These are phyloP conservation scores for Anolis apletophallus DNA, from an alignment of 2,797 vertebrate species.

Conservation along the genomic window DNA sequence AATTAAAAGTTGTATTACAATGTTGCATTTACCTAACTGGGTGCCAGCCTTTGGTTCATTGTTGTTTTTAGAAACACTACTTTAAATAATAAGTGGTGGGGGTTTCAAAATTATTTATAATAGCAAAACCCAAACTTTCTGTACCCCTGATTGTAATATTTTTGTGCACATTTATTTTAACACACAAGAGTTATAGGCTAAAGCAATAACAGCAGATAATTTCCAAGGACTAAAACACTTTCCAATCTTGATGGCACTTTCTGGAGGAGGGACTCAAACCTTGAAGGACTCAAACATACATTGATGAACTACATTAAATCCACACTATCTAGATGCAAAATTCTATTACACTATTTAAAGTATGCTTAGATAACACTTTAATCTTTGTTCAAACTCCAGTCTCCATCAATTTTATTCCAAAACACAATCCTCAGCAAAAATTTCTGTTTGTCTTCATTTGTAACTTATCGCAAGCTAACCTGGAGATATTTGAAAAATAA, in stretches of 20 bases:
- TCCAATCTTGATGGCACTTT: background rate
- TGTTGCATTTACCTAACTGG: no score
- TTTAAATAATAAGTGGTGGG: no score
- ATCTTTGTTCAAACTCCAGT: background rate
- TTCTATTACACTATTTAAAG: background rate
- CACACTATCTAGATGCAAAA: slow-evolving; percentile 3
- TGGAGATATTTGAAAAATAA: background rate
- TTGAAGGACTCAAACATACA: background rate
- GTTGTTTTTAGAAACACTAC: no score
- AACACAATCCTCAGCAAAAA: background rate
- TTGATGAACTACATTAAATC: slow-evolving; percentile 11
- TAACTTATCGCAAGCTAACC: background rate
- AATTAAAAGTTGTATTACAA: no score
- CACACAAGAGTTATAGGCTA: no score
- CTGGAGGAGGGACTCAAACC: background rate
- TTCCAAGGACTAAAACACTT: no score
- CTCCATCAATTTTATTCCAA: background rate
- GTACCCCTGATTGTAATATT: no score
- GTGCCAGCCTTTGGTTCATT: no score
- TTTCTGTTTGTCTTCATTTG: background rate
- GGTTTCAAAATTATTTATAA: no score
- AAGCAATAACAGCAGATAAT: no score
- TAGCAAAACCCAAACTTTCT: no score
- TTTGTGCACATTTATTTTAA: no score
- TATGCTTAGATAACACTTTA: background rate